A percentile compares a stretch with the other conserved stretches of the same genome.
phyloP scores from a whole-genome alignment of 2,113 vertebrate genomes.

The Xyrauchen texanus region DNA sequence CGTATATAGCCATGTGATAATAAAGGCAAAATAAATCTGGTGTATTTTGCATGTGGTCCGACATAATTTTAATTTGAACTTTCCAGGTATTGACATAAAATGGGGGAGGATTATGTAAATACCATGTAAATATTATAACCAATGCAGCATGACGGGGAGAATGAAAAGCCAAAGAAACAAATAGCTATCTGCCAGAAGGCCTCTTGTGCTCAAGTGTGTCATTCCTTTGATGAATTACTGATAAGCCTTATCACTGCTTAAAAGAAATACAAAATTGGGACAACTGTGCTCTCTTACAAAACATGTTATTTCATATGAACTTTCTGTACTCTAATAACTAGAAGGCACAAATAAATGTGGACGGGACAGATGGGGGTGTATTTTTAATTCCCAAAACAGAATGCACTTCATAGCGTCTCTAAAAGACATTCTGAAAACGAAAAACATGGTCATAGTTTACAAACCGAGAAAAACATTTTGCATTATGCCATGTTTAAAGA shows the following conservation, averaged over 20 bases:
- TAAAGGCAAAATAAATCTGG: too few relatives aligned
- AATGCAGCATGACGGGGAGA: slow-evolving; percentile 5
- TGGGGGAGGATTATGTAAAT: slow-evolving; percentile 7
- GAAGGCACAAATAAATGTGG: background rate
- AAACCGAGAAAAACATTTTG: too few relatives aligned
- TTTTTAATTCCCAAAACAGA: slow-evolving; percentile 9
- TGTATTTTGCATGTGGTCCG: background rate
- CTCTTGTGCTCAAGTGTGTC: slow-evolving; percentile 11
- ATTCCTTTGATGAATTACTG: slow-evolving; percentile 38
- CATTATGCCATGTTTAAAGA: too few relatives aligned
- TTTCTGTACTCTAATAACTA: slow-evolving; percentile 18
- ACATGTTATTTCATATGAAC: slow-evolving; percentile 10
- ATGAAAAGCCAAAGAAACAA: slow-evolving; percentile 9
- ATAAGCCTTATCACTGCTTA: slow-evolving; percentile 20
- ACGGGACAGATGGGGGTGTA: slow-evolving; percentile 23
- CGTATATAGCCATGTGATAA: too few relatives aligned
- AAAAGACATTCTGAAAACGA: too few relatives aligned
- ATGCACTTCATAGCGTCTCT: background rate
- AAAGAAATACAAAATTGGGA: slow-evolving; percentile 1
- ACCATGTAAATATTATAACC: slow-evolving; percentile 11
- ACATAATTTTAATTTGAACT: background rate
- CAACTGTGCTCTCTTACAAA: background rate
- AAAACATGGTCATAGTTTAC: too few relatives aligned
- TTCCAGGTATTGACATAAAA: background rate
- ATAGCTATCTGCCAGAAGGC: slow-evolving; percentile 19